Percentiles rank a stretch among this genome's conserved stretches.
phyloP scores from a whole-genome alignment of 92 coral and sea anemone genomes.

The Micromussa lordhowensis region DNA sequence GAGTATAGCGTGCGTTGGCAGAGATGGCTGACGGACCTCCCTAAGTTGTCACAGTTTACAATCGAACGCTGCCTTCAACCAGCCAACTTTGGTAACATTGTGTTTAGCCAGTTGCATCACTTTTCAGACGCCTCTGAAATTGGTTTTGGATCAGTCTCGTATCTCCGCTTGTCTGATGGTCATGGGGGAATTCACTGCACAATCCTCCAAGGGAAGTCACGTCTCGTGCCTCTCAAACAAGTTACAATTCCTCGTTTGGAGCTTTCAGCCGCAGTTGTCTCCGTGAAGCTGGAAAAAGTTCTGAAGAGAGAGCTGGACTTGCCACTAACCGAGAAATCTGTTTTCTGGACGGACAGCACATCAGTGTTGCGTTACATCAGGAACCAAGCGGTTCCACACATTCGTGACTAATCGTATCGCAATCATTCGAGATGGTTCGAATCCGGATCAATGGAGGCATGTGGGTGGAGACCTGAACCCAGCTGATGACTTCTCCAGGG shows the following conservation, averaged over 20 bases:
- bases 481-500: conserved; percentile 34
- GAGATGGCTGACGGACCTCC: conserved; percentile 24
- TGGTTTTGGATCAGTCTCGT: conserved; percentile 49
- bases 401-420: conserved; percentile 52
- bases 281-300: conserved; percentile 20
- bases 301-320: conserved; percentile 18
- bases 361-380: conserved; percentile 38
- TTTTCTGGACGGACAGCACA: conserved; percentile 59
- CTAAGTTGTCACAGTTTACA: conserved; percentile 18
- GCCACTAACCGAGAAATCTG: conserved; percentile 16
- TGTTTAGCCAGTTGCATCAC: conserved; percentile 6
- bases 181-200: too few species aligned
- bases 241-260: conserved; percentile 46
- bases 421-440: conserved; percentile 18
- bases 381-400: conserved; percentile 43
- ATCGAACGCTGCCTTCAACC: conserved; percentile 33
- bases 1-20: conserved; percentile 8
- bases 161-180: conserved; percentile 35
- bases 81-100: conserved; percentile 8
- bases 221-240: conserved; percentile 34
- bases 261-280: conserved; percentile 46
- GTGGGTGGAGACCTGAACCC: conserved; percentile 31
- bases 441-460: conserved; percentile 43
- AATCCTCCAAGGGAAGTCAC: too few species aligned
- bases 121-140: conserved; percentile 24